Evolutionary conservation across 1,140 invertebrate species (phyloP).

Genomic region (Idris sp.): DNA sequence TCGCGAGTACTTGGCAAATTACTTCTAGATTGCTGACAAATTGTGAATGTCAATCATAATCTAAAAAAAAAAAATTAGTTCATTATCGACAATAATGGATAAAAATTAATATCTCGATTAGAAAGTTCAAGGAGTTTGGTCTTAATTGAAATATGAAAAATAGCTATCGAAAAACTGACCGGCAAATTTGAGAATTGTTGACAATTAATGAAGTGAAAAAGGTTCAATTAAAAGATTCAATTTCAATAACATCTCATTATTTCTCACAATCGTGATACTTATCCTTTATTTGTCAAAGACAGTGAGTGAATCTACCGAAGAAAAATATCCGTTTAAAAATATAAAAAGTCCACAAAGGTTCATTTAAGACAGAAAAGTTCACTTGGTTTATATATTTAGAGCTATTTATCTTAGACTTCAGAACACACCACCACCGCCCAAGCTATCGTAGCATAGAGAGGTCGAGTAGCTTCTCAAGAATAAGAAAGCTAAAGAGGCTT

Average conservation of each 20-base stretch:
- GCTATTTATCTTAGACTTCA: conserved; percentile 59
- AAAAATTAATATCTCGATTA: too few relatives aligned
- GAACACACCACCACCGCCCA: conserved; percentile 43
- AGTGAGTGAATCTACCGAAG: conserved; percentile 14
- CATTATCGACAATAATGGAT: too few relatives aligned
- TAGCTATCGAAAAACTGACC: too few relatives aligned
- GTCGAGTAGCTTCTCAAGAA: conserved; percentile 52
- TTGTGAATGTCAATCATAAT: too few relatives aligned
- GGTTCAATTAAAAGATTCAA: too few relatives aligned
- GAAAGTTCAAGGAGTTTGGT: too few relatives aligned
- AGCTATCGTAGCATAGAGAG: conserved; percentile 45
- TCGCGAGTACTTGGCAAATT: conserved; percentile 13
- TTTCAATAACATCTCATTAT: conserved; percentile 12
- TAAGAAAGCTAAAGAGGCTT: conserved; percentile 53
- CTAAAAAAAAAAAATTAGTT: too few relatives aligned
- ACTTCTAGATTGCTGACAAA: conserved; percentile 13
- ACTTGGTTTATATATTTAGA: conserved; percentile 57
- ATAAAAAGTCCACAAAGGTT: conserved; percentile 41
- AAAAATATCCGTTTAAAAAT: conserved; percentile 52
- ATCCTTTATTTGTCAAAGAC: conserved; percentile 26
- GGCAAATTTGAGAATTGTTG: too few relatives aligned
- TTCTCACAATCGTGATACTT: not conserved
- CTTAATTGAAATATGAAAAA: too few relatives aligned
- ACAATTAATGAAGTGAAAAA: too few relatives aligned
- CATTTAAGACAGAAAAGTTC: conserved; percentile 52